phyloP scores from a whole-genome alignment of 2,888 invertebrate species.

The Drosophila ustulata region DNA sequence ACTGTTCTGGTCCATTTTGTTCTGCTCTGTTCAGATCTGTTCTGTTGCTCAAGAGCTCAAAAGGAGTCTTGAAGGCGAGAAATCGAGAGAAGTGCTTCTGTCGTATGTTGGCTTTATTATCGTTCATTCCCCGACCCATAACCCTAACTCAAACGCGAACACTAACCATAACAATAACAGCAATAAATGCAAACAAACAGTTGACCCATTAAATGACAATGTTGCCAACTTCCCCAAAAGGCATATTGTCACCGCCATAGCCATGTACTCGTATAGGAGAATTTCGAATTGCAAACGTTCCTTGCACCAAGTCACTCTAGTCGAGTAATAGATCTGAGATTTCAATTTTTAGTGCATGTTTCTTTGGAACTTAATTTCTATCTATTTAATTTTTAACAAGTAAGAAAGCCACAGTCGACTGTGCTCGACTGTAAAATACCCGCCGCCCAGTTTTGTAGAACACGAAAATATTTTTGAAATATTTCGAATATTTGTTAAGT shows the following conservation, averaged over 20 bases:
- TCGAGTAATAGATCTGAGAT: no score
- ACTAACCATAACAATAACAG: slow-evolving; percentile 71
- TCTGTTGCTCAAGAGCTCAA: slow-evolving; percentile 10
- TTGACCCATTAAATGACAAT: slow-evolving; percentile 75
- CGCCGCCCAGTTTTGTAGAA: no score
- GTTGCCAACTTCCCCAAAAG: slow-evolving; percentile 50
- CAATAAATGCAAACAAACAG: slow-evolving; percentile 68
- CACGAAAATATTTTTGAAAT: no score
- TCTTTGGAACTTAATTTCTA: no score
- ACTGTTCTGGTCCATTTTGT: not conserved
- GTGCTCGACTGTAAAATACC: no score
- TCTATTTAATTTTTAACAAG: no score
- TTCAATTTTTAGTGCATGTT: no score
- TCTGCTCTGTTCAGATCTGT: not conserved
- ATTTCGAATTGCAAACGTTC: not conserved
- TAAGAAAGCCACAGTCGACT: no score
- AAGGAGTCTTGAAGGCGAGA: slow-evolving; percentile 10
- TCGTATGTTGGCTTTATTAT: slow-evolving; percentile 79
- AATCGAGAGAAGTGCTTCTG: slow-evolving; percentile 22
- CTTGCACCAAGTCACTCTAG: not conserved
- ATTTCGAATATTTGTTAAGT: no score
- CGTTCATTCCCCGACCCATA: slow-evolving; percentile 57
- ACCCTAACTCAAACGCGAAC: slow-evolving; percentile 56
- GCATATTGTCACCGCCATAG: slow-evolving; percentile 9
- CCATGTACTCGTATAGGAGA: not conserved